Evolutionary conservation across 2,888 invertebrate species (phyloP).

Genomic region (Copidosoma aretas): DNA sequence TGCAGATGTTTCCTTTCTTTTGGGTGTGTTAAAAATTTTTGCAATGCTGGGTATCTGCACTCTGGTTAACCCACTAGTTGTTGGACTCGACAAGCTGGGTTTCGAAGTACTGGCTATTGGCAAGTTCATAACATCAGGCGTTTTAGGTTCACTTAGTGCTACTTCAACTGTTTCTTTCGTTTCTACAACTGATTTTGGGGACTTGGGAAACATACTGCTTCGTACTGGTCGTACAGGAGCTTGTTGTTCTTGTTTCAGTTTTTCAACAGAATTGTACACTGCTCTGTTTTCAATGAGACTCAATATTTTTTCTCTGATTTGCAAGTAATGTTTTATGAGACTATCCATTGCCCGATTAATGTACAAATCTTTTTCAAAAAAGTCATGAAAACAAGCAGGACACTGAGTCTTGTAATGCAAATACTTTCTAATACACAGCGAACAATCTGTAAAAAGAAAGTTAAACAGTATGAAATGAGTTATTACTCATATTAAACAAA

Average conservation of each 20-base stretch:
- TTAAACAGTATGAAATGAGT: not conserved
- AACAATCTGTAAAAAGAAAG: constrained; percentile 61
- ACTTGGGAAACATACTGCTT: constrained; percentile 40
- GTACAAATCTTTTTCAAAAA: constrained; percentile 63
- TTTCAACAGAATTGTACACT: constrained; percentile 28
- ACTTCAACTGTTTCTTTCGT: not conserved
- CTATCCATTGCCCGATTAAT: constrained; percentile 64
- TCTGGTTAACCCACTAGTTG: constrained; percentile 45
- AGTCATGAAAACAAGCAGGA: constrained; percentile 63
- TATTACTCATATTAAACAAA: too few species aligned
- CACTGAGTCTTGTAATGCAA: constrained; percentile 64
- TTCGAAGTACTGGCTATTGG: constrained; percentile 14
- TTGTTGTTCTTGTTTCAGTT: constrained; percentile 11
- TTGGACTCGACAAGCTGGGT: constrained; percentile 4
- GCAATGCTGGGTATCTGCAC: constrained; percentile 47
- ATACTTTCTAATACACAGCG: constrained; percentile 65
- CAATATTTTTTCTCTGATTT: constrained; percentile 56
- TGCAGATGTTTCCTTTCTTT: constrained; percentile 43
- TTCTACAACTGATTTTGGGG: constrained; percentile 30
- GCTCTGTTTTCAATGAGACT: constrained; percentile 47
- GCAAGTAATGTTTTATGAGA: constrained; percentile 55
- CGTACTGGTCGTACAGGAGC: constrained; percentile 44
- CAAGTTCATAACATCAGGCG: constrained; percentile 3
- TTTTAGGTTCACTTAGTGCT: not conserved
- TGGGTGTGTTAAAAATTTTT: constrained; percentile 46